Evolutionary conservation across 2,888 invertebrate genomes (phyloP).

Genomic region (Blera fallax): DNA sequence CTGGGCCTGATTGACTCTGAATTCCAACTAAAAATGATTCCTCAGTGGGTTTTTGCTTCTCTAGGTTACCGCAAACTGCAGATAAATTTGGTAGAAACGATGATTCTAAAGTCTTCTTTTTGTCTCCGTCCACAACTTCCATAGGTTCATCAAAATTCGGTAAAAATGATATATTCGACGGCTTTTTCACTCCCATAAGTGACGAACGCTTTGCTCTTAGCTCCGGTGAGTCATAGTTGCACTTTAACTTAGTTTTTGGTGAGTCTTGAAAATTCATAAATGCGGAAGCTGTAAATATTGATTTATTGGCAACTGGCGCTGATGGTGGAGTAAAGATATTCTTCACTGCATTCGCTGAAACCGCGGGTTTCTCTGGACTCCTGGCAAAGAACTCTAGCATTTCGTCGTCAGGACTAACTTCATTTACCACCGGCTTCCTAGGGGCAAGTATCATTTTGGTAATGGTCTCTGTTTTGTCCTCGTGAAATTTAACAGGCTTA

Average conservation of each 20-base stretch:
- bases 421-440: not conserved
- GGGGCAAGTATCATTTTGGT: constrained; percentile 74
- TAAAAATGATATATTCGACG: constrained; percentile 6
- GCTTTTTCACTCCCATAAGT: not conserved
- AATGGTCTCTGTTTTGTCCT: constrained; percentile 79
- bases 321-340: constrained; percentile 15
- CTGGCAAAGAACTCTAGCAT: constrained; percentile 73
- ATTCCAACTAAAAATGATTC: not conserved
- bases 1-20: not conserved
- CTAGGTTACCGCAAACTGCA: not conserved
- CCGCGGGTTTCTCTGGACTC: constrained; percentile 16
- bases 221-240: constrained; percentile 25
- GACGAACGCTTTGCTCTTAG: constrained; percentile 2
- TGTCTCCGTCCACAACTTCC: not conserved
- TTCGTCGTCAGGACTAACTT: constrained; percentile 52
- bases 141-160: constrained; percentile 24
- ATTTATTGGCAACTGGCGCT: constrained; percentile 13
- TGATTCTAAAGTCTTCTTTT: not conserved
- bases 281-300: constrained; percentile 44
- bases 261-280: constrained; percentile 65
- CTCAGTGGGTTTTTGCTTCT: not conserved
- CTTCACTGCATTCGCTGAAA: not conserved
- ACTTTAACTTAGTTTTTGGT: constrained; percentile 34
- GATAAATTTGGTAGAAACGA: constrained; percentile 35
- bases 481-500: constrained; percentile 74